Evolutionary conservation across 2,888 invertebrate genomes (phyloP).

Genomic region (Rhodophaea formosa): DNA sequence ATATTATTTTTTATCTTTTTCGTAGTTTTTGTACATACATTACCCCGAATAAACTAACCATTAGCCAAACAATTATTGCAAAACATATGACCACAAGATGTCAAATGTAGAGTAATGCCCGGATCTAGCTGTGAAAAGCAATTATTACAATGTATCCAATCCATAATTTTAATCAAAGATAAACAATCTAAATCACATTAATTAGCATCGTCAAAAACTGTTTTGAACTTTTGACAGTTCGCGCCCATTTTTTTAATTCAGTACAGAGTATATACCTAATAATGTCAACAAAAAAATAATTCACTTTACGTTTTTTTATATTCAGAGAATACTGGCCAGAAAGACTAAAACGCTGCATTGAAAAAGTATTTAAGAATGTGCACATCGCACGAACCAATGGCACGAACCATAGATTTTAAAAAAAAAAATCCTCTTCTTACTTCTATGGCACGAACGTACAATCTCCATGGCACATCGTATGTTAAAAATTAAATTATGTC

Average conservation of each 20-base stretch:
- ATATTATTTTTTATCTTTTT: neutral
- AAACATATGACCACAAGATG: conserved; percentile 80
- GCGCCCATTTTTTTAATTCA: conserved; percentile 8
- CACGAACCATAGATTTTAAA: too few relatives aligned
- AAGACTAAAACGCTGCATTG: neutral
- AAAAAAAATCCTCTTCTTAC: too few relatives aligned
- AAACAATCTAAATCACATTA: neutral
- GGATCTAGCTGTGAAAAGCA: conserved; percentile 73
- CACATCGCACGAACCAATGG: too few relatives aligned
- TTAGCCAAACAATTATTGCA: conserved; percentile 71
- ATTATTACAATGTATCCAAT: conserved; percentile 79
- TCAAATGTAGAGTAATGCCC: conserved; percentile 67
- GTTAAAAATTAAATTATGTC: too few relatives aligned
- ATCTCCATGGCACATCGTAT: too few relatives aligned
- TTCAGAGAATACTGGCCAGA: neutral
- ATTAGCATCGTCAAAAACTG: neutral
- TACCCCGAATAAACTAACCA: conserved; percentile 45
- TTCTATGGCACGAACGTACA: too few relatives aligned
- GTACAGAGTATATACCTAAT: too few relatives aligned
- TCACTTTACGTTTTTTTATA: neutral
- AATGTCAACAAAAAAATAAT: neutral
- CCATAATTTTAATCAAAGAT: conserved; percentile 48
- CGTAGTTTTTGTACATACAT: neutral
- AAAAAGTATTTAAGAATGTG: too few relatives aligned
- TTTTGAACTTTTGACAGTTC: neutral